Evolutionary conservation across 2,888 invertebrate genomes (phyloP).

Genomic region (Orthosia cruda): DNA sequence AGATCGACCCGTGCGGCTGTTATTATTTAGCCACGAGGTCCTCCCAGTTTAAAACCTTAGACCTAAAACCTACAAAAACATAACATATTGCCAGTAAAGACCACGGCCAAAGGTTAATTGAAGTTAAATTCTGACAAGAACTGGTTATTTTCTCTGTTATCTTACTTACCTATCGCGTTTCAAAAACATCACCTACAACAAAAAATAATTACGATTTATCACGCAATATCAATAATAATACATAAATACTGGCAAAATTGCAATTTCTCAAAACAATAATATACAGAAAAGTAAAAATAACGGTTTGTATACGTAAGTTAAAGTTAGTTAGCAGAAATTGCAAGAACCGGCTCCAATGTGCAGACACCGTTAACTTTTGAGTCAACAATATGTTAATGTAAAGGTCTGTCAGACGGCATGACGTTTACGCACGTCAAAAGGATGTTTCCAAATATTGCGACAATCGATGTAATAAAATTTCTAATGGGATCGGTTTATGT

Average conservation of each 20-base stretch:
- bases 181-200: not conserved
- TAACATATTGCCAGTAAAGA: not conserved
- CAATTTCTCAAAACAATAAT: slow-evolving; percentile 6
- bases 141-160: slow-evolving; percentile 20
- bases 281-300: slow-evolving; percentile 55
- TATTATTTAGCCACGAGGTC: no score
- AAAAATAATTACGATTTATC: slow-evolving; percentile 38
- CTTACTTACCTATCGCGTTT: slow-evolving; percentile 7
- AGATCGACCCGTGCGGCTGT: no score
- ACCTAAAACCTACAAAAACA: no score
- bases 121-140: slow-evolving; percentile 8
- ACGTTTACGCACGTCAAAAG: not conserved
- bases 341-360: slow-evolving; percentile 70
- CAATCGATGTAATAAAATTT: no score
- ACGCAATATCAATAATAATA: slow-evolving; percentile 42
- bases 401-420: slow-evolving; percentile 45
- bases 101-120: not conserved
- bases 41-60: no score
- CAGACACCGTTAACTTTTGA: slow-evolving; percentile 71
- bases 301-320: slow-evolving; percentile 56
- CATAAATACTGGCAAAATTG: slow-evolving; percentile 37
- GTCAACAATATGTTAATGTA: slow-evolving; percentile 64
- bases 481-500: no score
- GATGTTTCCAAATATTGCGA: not conserved
- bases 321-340: slow-evolving; percentile 66